Percentiles rank a stretch among this genome's conserved stretches.
phyloP scores from a whole-genome alignment of 1,140 invertebrate species.

The Elymnias hypermnestra region DNA sequence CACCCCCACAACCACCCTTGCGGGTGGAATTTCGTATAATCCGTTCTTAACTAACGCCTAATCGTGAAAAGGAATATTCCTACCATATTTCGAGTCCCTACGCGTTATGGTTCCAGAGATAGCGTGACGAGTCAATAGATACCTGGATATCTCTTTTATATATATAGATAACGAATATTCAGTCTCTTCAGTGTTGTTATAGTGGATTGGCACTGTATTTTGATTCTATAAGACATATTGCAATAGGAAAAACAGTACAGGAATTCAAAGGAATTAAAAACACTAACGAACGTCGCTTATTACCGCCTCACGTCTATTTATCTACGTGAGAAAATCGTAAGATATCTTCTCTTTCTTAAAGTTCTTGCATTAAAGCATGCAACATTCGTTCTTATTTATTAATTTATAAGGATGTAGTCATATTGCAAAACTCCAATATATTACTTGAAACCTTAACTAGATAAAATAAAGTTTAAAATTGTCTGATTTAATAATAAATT shows the following conservation, averaged over 20 bases:
- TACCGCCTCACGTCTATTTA: constrained; percentile 1
- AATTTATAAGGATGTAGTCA: constrained; percentile 5
- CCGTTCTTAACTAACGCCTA: too few species aligned
- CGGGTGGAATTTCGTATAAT: too few species aligned
- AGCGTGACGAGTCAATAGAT: too few species aligned
- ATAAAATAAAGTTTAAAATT: background rate
- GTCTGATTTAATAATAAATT: background rate
- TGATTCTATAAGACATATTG: background rate
- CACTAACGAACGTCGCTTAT: constrained; percentile 13
- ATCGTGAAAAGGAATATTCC: too few species aligned
- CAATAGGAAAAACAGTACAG: background rate
- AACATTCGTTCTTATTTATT: constrained; percentile 4
- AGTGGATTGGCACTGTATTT: too few species aligned
- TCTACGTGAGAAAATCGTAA: constrained; percentile 17
- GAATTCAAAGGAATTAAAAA: constrained; percentile 10
- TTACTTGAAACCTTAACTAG: background rate
- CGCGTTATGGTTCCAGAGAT: too few species aligned
- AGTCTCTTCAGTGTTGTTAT: too few species aligned
- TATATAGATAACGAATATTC: too few species aligned
- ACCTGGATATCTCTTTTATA: too few species aligned
- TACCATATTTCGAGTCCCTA: too few species aligned
- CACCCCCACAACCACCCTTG: too few species aligned
- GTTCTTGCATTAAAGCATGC: background rate
- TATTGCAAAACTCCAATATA: background rate
- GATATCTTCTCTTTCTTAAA: background rate